A percentile compares a stretch with the other conserved stretches of the same genome.
Conservation (phyloP, 2,888 invertebrate species). For the Bugulina stolonifera region DNA sequence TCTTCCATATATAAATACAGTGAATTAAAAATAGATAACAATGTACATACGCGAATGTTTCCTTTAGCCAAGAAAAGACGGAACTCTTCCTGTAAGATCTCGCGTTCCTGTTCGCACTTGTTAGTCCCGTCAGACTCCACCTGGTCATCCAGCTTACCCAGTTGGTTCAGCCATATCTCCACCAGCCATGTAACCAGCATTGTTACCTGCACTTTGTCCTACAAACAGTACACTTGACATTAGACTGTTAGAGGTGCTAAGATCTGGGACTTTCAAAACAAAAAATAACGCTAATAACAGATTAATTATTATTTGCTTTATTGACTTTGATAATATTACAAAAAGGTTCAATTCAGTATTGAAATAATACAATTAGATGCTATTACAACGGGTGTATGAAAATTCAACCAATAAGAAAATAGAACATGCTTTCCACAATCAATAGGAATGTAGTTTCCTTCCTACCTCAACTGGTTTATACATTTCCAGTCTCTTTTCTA, state of each 20-base stretch:
- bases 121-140: conserved; percentile 32
- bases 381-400: too few relatives aligned
- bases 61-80: conserved; percentile 39
- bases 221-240: conserved; percentile 28
- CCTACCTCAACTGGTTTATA: neutral
- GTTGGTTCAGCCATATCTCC: conserved; percentile 81
- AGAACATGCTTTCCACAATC: too few relatives aligned
- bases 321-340: too few relatives aligned
- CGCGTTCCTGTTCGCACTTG: conserved; percentile 35
- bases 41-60: conserved; percentile 38
- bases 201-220: conserved; percentile 73
- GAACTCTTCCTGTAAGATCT: conserved; percentile 41
- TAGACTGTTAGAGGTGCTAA: too few relatives aligned
- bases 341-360: too few relatives aligned
- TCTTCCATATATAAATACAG: too few relatives aligned
- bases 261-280: too few relatives aligned
- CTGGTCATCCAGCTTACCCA: conserved; percentile 63
- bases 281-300: too few relatives aligned
- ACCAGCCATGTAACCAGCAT: conserved; percentile 91
- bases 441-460: too few relatives aligned
- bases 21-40: neutral
- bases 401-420: too few relatives aligned
- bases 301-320: too few relatives aligned
- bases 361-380: too few relatives aligned
- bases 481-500: conserved; percentile 69